Evolutionary conservation across 2,113 vertebrate genomes (phyloP), one percentile per base, ranked within the genome.

Genomic region (Nycticorax nycticorax): DNA sequence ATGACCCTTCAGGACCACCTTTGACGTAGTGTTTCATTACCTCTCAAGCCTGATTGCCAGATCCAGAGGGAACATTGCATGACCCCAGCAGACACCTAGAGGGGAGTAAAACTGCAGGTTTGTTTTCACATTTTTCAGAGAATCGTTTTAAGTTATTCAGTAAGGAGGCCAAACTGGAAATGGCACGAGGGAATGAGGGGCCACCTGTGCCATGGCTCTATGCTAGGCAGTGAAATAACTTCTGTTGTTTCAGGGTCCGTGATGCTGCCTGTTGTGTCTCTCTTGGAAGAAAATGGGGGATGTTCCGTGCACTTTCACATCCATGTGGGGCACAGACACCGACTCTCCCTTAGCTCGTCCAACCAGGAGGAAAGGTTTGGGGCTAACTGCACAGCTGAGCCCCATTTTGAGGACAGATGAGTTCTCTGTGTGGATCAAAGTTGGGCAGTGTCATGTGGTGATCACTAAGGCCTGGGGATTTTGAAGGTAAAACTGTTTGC

Each of bases 131-230:
- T 41, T 74, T 92, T 59, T 37, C 20, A 28, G n/a, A 79, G 4
- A 52, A 56, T 12, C 41, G 6, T 39, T 78, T 33, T 7, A n/a
- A 76, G 48, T 52, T 17, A 3, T 11, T 64, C 21, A 1, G 1
- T 10, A 55, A 75, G 22, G 32, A 90, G 26, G 15, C 15, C 0
- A 2, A 59, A 47, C 19, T 52, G 64, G 37, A 94, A 79, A 73
- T 1, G n/a, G 53, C 28, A 52, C 1, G 1, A 59, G 28, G 52
- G 45, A 73, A 48, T 0, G 0, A 85, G 47, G 30, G 12, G 18
- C 59, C 66, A 60, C 62, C 41, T 9, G 1, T 2, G 1, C 60
- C 82, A 57, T 0, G 0, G 47, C 43, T 47, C 48, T 43, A 4
- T 13, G 53, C 17, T 33, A 59, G 26, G 30, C 26, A 74, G 12